A percentile compares a stretch with the other conserved stretches of the same genome.
phyloP scores from a whole-genome alignment of 2,797 vertebrate species.

The Cryptoblepharus egeriae region DNA sequence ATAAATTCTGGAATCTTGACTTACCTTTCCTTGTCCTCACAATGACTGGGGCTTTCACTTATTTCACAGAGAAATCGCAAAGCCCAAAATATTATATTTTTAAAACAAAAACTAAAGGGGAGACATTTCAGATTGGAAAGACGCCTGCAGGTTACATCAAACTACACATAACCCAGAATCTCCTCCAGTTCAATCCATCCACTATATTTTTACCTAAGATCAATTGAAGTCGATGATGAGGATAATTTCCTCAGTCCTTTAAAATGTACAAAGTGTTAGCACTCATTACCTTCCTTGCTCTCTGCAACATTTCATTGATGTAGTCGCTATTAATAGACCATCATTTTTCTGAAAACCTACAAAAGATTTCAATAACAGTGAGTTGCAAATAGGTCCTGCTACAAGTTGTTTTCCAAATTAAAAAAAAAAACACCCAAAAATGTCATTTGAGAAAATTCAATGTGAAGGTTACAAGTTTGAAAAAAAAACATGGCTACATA shows the following conservation, averaged over 20 bases:
- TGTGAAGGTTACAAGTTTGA: conserved; percentile 45
- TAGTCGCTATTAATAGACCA: conserved; percentile 34
- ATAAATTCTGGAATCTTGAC: too few relatives aligned
- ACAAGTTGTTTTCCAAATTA: conserved; percentile 28
- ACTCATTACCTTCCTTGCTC: conserved; percentile 23
- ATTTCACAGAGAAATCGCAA: not conserved
- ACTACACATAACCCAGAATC: not conserved
- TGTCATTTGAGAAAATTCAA: conserved; percentile 50
- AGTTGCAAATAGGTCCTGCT: not conserved
- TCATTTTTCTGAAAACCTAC: conserved; percentile 33
- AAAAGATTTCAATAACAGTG: conserved; percentile 20
- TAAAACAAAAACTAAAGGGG: not conserved
- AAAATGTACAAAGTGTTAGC: conserved; percentile 17
- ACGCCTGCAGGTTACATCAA: not conserved
- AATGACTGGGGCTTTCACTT: not conserved
- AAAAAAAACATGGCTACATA: conserved; percentile 31
- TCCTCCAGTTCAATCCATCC: not conserved
- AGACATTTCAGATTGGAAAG: not conserved
- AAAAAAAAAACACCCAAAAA: conserved; percentile 12
- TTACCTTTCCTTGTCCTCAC: too few relatives aligned
- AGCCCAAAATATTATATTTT: not conserved
- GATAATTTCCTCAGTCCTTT: conserved; percentile 7
- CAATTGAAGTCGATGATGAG: not conserved
- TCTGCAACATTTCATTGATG: conserved; percentile 11
- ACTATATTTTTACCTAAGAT: conserved; percentile 1